A percentile compares a stretch with the other conserved stretches of the same genome.
Conservation (phyloP, 2,888 invertebrate species). For the Gisinianus flammeolus region DNA sequence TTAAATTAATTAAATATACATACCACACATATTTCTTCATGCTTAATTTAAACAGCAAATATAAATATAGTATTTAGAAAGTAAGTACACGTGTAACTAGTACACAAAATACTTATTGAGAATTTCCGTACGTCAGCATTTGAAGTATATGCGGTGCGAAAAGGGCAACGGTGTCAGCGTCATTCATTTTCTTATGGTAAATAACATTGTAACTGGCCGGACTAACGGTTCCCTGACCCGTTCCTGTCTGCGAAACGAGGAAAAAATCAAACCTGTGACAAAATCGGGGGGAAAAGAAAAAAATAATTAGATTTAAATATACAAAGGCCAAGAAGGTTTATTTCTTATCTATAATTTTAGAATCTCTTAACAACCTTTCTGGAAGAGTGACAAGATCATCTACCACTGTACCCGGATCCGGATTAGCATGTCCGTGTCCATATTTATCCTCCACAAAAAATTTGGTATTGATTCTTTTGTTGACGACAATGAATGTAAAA, state of each 20-base stretch:
- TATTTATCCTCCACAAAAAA: slow-evolving; percentile 35
- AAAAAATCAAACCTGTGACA: slow-evolving; percentile 84
- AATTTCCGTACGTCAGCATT: slow-evolving; percentile 80
- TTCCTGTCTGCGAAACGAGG: slow-evolving; percentile 79
- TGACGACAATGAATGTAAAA: slow-evolving; percentile 50
- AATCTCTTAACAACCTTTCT: slow-evolving; percentile 19
- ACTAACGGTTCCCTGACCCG: slow-evolving; percentile 84
- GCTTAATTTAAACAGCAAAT: too few relatives aligned
- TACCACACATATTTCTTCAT: too few relatives aligned
- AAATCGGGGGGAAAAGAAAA: slow-evolving; percentile 39
- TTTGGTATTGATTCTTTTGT: slow-evolving; percentile 50
- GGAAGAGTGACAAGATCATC: slow-evolving; percentile 31
- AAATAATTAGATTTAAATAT: neutral
- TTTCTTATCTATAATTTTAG: neutral
- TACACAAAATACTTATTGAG: too few relatives aligned
- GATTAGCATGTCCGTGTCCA: slow-evolving; percentile 1
- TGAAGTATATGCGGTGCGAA: slow-evolving; percentile 74
- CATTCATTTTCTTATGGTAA: neutral
- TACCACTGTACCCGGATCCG: slow-evolving; percentile 25
- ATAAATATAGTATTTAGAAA: too few relatives aligned
- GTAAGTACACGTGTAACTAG: too few relatives aligned
- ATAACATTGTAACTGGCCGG: slow-evolving; percentile 90
- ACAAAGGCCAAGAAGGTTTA: neutral
- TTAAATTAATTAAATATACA: too few relatives aligned
- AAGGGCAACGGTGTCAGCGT: slow-evolving; percentile 61